Evolutionary conservation across 2,797 vertebrate species (phyloP).

Genomic region (Ctenopoma multispine): DNA sequence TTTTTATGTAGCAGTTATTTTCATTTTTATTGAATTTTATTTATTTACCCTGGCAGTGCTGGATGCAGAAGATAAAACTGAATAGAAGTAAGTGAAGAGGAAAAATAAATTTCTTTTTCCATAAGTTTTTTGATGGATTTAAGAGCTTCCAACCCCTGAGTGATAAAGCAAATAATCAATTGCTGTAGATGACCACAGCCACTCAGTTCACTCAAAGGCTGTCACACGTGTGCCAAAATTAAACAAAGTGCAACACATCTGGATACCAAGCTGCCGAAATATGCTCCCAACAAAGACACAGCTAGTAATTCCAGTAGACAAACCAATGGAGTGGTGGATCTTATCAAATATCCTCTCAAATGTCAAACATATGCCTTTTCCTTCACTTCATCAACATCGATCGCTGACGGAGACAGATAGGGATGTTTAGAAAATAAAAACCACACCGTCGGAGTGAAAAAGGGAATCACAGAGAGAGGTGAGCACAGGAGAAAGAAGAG

Average conservation of each 20-base stretch:
- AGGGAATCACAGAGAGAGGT: constrained; percentile 35
- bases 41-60: constrained; percentile 5
- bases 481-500: constrained; percentile 14
- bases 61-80: constrained; percentile 29
- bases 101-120: constrained; percentile 4
- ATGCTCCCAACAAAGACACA: background rate
- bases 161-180: constrained; percentile 13
- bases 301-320: background rate
- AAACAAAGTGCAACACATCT: background rate
- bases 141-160: background rate
- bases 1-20: constrained; percentile 26
- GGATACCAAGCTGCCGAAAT: background rate
- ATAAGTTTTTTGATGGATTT: constrained; percentile 6
- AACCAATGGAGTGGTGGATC: constrained; percentile 1
- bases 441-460: background rate
- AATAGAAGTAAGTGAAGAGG: constrained; percentile 2
- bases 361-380: background rate
- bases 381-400: background rate
- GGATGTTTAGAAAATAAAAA: constrained; percentile 16
- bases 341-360: constrained; percentile 28
- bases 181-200: constrained; percentile 12
- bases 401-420: background rate
- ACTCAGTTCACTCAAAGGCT: background rate
- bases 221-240: background rate
- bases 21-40: constrained; percentile 35